Percentiles rank a stretch among this genome's conserved stretches.
These are phyloP conservation scores for Chironomus tentans DNA, from an alignment of 2,888 invertebrate species.

Conservation along the genomic window DNA sequence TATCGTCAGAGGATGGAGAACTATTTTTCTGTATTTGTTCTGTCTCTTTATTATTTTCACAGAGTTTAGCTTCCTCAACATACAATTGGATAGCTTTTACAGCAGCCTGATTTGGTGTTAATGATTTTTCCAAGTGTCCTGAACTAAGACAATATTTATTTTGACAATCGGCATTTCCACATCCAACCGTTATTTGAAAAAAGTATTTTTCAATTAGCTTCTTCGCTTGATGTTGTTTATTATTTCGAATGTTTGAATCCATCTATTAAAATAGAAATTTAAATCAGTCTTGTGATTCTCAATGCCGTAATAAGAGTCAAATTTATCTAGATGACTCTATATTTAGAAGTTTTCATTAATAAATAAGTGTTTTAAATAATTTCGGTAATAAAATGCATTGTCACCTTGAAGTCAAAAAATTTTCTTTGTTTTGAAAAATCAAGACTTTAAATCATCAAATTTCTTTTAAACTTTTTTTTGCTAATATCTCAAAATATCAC, in stretches of 20 bases:
- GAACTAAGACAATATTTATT: constrained; percentile 86
- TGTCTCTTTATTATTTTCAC: constrained; percentile 42
- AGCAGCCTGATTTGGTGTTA: constrained; percentile 83
- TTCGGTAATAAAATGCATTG: too few species aligned
- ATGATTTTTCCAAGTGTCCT: constrained; percentile 63
- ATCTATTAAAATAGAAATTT: background rate
- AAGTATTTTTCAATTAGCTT: constrained; percentile 87
- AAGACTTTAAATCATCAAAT: too few species aligned
- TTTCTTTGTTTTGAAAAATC: too few species aligned
- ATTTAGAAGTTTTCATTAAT: too few species aligned
- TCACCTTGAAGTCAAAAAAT: too few species aligned
- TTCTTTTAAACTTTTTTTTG: too few species aligned
- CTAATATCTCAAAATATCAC: too few species aligned
- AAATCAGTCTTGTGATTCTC: background rate
- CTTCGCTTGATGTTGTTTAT: constrained; percentile 47
- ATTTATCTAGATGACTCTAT: too few species aligned
- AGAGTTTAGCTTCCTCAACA: constrained; percentile 73
- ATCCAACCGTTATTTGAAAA: constrained; percentile 85
- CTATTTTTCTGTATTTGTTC: background rate
- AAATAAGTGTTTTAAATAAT: too few species aligned
- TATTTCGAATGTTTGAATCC: background rate
- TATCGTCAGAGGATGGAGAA: background rate
- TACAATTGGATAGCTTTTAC: constrained; percentile 80
- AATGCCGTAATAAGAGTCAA: too few species aligned
- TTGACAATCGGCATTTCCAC: constrained; percentile 78